Base-by-base conservation (phyloP, 2,888 invertebrate species). In the Onthophagus sagittarius region DNA sequence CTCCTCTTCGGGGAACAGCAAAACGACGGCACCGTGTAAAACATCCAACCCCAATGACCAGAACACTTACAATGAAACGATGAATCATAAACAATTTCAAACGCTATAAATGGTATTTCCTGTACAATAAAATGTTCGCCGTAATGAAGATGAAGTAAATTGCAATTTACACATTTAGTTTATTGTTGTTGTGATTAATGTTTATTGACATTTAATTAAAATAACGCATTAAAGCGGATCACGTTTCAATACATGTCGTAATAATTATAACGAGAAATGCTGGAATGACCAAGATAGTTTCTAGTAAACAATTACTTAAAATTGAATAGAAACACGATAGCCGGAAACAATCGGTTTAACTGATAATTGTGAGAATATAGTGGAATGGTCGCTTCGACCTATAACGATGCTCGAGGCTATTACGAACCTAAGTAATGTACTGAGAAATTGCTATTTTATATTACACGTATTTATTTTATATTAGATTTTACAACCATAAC, bases 1-100 rank as follows among this genome's bases (percentile, higher is more conserved):
- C 15, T 15, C 23, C 64, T 64, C 64, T 64, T 67, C 67, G 31
- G n/a, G n/a, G 67, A 67, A 67, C 67, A 13, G 31, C 23, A 53
- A 53, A 9, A 11, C 11, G 9, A 9, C 39, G 39, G 11, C 11
- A 53, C 39, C 39, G 39, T 53, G 39, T 53, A 53, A 11, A 53
- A 53, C 39, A 53, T 53, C 23, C 39, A 53, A 7, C 39, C 39
- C 39, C 9, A 11, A 53, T 53, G 39, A 53, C 39, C 39, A 53
- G 11, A 53, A 53, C 39, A 11, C 39, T 53, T 53, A 53, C 39
- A 9, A 9, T 53, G 11, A 53, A 53, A 9, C 39, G 11, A 53
- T 53, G 39, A 53, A 11, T 53, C 39, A 53, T 53, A 53, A 53
- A 53, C 39, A 53, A 53, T 53, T 53, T 53, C 9, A 53, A 53